Percentiles rank a stretch among this genome's conserved stretches.
Evolutionary conservation across 1,140 invertebrate species (phyloP).

Genomic region (Papilio polytes): DNA sequence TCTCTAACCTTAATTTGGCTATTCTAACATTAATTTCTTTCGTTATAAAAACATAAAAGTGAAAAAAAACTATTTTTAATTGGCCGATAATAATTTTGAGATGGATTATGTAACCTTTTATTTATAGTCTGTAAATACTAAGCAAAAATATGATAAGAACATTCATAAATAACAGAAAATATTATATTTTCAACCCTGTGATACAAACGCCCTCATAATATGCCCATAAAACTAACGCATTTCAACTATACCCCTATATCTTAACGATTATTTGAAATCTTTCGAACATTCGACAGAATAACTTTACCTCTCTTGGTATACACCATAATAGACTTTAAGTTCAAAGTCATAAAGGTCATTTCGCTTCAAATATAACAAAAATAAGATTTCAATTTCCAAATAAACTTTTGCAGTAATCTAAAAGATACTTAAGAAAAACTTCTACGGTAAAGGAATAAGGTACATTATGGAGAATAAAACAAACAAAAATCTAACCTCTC

Average conservation of each 20-base stretch:
- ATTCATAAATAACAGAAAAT: conserved; percentile 51
- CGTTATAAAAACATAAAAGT: too few relatives aligned
- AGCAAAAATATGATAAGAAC: conserved; percentile 10
- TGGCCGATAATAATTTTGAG: neutral
- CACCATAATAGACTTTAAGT: neutral
- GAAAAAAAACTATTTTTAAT: neutral
- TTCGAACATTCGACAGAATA: conserved; percentile 49
- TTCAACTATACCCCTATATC: conserved; percentile 59
- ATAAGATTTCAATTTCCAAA: neutral
- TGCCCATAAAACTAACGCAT: conserved; percentile 70
- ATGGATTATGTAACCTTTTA: neutral
- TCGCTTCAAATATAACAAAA: neutral
- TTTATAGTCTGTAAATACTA: neutral
- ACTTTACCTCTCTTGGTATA: neutral
- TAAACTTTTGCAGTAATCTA: conserved; percentile 17
- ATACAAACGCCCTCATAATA: conserved; percentile 55
- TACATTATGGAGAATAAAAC: conserved; percentile 15
- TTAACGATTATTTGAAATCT: conserved; percentile 65
- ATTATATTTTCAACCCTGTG: conserved; percentile 55
- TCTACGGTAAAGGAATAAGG: conserved; percentile 12
- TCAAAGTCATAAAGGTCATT: neutral
- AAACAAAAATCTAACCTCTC: neutral
- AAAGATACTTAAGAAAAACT: conserved; percentile 1
- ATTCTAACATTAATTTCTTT: too few relatives aligned
- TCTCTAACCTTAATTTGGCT: too few relatives aligned